Base-by-base conservation (phyloP, 2,113 vertebrate genomes). In the Seriola dumerili region DNA sequence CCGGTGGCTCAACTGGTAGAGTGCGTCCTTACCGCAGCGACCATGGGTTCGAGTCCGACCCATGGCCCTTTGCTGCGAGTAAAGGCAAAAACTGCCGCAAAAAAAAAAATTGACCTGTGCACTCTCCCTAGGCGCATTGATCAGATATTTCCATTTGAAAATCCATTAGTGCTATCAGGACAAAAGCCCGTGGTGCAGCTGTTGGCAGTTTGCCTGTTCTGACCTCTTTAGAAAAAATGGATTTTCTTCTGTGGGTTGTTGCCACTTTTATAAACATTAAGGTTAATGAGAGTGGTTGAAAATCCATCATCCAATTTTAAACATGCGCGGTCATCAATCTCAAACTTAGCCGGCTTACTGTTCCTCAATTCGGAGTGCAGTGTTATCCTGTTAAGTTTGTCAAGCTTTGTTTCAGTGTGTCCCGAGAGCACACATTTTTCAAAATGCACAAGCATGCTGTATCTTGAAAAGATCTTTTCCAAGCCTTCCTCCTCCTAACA, bases 151-250 rank as follows among this genome's bases (percentile, higher is more conserved):
- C 36, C 1, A 2, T 29, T n/a, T 44, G 29, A 66, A 66, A 34
- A 54, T 54, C 8, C n/a, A 21, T 55, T 25, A 16, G 19, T 59
- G 54, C 46, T 16, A 19, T 44, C 8, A 19, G 44, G 23, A 74
- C 3, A 23, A 21, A 12, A 57, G 23, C 4, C 36, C 3, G 38
- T 29, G n/a, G 34, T 64, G 68, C 23, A 36, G 21, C 17, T 48
- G 44, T 32, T 62, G 54, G 52, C 75, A 12, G 63, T 34, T 76
- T 58, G 64, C 5, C 63, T 69, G 3, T 46, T 72, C 23, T 50
- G 19, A 29, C n/a, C 29, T n/a, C 48, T 34, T 8, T 48, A 3
- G 10, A 44, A 12, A 44, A 44, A 44, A 44, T 11, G 7, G 25
- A 29, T 34, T 32, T 48, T 61, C 29, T 29, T 57, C 62, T 76